Evolutionary conservation across 2,797 vertebrate genomes (phyloP), one percentile per base, ranked within the genome.

Genomic region (Gephyroberyx darwinii): DNA sequence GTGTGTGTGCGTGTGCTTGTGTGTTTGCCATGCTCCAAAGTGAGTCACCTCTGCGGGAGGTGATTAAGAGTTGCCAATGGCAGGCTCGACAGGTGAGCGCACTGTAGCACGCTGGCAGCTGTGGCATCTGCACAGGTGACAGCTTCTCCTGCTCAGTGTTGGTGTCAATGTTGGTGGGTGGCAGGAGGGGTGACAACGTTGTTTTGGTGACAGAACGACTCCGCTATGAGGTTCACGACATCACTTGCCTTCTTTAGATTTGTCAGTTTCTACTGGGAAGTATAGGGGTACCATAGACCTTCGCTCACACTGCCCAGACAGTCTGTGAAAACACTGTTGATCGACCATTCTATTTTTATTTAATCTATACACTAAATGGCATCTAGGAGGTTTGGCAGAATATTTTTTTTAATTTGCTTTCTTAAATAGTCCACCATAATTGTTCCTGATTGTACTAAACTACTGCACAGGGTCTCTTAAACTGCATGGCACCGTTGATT

Each of bases 191-290:
- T 88, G 89, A 90, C 86, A 85, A 83, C 77, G 81, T 88, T 90
- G 88, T 91, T 91, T 89, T 88, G 86, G 87, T 91, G 91, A 92
- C 90, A 91, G 91, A 91, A 90, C 87, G 81, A 87, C 87, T 86
- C 64, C 17, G 57, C 81, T 82, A 82, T 84, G 89, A 86, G 87
- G 83, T 91, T 90, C 82, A 78, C 85, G 78, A 90, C 89, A 89
- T 85, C 84, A 81, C 86, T 86, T 84, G 86, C 82, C 80, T 82
- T 66, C 88, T 88, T 90, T 78, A 87, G 84, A 90, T 89, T 89
- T 88, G 87, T 88, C 89, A 88, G 69, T 86, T 86, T 84, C 67
- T 84, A 78, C 81, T 65, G 64, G 76, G 80, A 77, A 80, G 81
- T 84, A 84, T 82, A 77, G 67, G 65, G 61, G 86, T 66, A 68